These are phyloP conservation scores for Heliconius nattereri DNA, from an alignment of 1,140 invertebrate genomes.

Conservation along the genomic window DNA sequence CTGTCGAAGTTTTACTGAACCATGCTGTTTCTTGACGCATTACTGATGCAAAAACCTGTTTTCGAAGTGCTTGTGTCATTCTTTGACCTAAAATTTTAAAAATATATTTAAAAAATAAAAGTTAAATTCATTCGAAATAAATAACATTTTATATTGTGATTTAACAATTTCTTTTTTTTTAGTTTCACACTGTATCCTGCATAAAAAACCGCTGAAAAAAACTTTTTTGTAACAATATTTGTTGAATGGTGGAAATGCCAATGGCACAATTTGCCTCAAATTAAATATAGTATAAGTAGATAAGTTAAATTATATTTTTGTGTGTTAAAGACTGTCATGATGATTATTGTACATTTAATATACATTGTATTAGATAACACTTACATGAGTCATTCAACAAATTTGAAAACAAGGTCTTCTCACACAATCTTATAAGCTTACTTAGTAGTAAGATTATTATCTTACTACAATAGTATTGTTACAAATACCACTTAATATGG, in stretches of 20 bases:
- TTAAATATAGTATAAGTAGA: background rate
- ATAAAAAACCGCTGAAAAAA: too few species aligned
- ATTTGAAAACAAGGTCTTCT: background rate
- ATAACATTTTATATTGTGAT: background rate
- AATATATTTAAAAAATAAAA: background rate
- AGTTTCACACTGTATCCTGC: background rate
- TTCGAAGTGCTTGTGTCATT: slow-evolving; percentile 92
- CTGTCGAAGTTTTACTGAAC: slow-evolving; percentile 96
- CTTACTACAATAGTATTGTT: background rate
- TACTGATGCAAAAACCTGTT: slow-evolving; percentile 91
- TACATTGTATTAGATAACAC: background rate
- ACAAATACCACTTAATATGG: background rate
- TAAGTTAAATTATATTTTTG: background rate
- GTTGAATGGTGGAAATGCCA: too few species aligned
- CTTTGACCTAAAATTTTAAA: slow-evolving; percentile 85
- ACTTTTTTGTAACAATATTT: too few species aligned
- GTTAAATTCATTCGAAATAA: background rate
- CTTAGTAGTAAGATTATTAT: too few species aligned
- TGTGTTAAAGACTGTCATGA: background rate
- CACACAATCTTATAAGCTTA: background rate
- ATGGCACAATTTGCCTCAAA: too few species aligned
- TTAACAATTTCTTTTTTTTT: too few species aligned
- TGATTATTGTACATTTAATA: background rate
- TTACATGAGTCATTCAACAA: background rate
- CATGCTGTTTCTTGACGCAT: slow-evolving; percentile 95